These are phyloP conservation scores for Chiroxiphia lanceolata DNA, from an alignment of 2,797 vertebrate genomes.

Conservation along the genomic window DNA sequence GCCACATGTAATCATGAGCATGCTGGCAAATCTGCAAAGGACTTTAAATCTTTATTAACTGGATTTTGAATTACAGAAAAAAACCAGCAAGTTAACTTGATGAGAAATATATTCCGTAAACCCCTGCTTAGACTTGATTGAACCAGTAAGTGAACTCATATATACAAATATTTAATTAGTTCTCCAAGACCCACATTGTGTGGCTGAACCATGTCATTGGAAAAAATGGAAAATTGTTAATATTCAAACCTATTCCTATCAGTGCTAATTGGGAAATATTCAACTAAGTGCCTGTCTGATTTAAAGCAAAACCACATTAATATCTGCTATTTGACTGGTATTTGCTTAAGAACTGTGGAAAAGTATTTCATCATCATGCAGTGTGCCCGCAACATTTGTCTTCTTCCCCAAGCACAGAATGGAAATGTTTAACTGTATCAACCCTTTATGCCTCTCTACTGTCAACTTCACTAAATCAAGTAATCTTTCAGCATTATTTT, in stretches of 20 bases:
- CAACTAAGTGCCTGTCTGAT: not conserved
- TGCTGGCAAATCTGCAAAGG: not conserved
- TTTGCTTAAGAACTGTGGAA: constrained; percentile 16
- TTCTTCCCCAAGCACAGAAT: not conserved
- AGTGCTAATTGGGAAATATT: not conserved
- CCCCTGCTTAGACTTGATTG: not conserved
- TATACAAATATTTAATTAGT: not conserved
- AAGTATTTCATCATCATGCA: not conserved
- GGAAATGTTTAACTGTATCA: not conserved
- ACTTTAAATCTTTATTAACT: not conserved
- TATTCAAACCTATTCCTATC: not conserved
- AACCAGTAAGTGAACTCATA: not conserved
- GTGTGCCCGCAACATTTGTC: not conserved
- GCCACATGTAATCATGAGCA: not conserved
- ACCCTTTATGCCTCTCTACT: not conserved
- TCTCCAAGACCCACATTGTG: not conserved
- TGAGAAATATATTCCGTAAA: not conserved
- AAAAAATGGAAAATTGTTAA: not conserved
- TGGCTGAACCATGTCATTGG: not conserved
- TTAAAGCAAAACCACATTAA: not conserved
- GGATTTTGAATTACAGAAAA: not conserved
- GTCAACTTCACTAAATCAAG: not conserved
- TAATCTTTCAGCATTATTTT: not conserved
- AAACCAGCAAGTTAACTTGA: not conserved
- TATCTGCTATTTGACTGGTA: not conserved